These are phyloP conservation scores for Sclerodermus sp. DNA, from an alignment of 2,888 invertebrate genomes.

Conservation along the genomic window DNA sequence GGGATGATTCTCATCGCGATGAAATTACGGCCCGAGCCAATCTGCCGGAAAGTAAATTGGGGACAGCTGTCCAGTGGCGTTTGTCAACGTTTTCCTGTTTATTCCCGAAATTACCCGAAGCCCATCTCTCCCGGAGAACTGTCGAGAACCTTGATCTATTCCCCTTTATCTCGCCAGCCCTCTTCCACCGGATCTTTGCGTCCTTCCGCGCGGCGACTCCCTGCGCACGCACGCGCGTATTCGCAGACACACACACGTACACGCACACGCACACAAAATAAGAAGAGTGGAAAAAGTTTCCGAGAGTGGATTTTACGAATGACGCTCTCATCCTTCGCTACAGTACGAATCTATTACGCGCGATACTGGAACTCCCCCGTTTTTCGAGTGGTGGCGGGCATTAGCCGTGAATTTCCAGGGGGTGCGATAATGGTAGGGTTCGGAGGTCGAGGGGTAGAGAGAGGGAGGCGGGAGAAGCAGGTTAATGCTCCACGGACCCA, in stretches of 20 bases:
- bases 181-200: constrained; percentile 8
- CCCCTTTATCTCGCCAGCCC: no score
- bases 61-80: no score
- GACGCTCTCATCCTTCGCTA: constrained; percentile 29
- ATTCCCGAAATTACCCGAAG: no score
- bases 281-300: constrained; percentile 5
- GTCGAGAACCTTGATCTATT: no score
- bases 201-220: no score
- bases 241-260: constrained; percentile 2
- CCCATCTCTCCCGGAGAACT: no score
- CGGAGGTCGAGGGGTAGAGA: neutral
- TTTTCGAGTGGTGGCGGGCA: constrained; percentile 21
- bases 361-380: constrained; percentile 29
- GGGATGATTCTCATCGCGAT: no score
- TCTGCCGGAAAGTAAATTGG: no score
- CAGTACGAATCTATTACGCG: constrained; percentile 33
- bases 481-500: no score
- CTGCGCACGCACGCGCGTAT: no score
- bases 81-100: no score
- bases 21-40: no score
- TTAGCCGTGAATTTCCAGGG: constrained; percentile 26
- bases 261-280: neutral
- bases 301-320: constrained; percentile 7
- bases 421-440: neutral
- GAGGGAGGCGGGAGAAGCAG: neutral